Conservation (phyloP, 1,140 invertebrate genomes). For the Drosophila nasuta region DNA sequence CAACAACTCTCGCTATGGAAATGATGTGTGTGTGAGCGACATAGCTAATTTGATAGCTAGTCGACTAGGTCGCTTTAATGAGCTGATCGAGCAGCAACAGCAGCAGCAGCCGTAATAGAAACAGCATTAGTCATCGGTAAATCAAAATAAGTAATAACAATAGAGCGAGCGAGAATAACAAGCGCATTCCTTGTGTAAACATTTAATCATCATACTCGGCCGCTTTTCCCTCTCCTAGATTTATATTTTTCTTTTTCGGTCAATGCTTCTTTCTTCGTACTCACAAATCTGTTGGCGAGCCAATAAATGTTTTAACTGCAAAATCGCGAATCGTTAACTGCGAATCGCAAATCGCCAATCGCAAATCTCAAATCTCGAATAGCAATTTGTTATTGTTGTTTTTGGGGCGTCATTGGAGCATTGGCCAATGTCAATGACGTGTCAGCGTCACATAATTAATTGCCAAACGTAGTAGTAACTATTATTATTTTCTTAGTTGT, state of each 20-base stretch:
- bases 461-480: slow-evolving; percentile 4
- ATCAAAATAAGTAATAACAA: slow-evolving; percentile 15
- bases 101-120: background rate
- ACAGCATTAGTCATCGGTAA: slow-evolving; percentile 5
- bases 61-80: slow-evolving; percentile 24
- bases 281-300: slow-evolving; percentile 63
- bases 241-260: background rate
- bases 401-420: slow-evolving; percentile 9
- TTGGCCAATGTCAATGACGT: slow-evolving; percentile 56
- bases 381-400: slow-evolving; percentile 23
- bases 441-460: slow-evolving; percentile 55
- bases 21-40: slow-evolving; percentile 27
- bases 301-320: slow-evolving; percentile 68
- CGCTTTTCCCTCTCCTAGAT: background rate
- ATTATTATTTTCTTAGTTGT: background rate
- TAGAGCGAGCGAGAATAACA: background rate
- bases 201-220: background rate
- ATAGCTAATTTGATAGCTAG: slow-evolving; percentile 34
- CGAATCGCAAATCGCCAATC: slow-evolving; percentile 40
- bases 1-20: slow-evolving; percentile 7
- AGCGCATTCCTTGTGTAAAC: slow-evolving; percentile 2
- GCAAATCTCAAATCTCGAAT: slow-evolving; percentile 40
- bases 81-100: slow-evolving; percentile 14
- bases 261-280: slow-evolving; percentile 11
- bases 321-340: slow-evolving; percentile 38